Evolutionary conservation across 35 echinoderm and acorn worm species (phyloP), one percentile per base, ranked within the genome.

Genomic region (Ptychodera flava): DNA sequence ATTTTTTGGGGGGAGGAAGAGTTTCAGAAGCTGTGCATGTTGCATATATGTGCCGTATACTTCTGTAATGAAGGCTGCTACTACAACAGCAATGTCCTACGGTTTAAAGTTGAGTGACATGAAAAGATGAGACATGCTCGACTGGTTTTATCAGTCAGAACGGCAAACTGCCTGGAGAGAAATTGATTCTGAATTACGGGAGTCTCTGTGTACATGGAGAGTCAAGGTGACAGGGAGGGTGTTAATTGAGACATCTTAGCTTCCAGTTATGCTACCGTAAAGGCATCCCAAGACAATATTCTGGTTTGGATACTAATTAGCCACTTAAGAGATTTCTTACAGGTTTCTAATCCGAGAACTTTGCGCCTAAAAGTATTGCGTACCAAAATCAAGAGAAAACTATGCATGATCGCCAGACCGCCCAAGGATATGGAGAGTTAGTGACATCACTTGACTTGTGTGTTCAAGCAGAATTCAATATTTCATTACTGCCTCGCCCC

Each of bases 391-490:
- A 22, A n/a, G 45, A 22, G 45, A 64, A 22, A 64, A 64, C 45
- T 6, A 22, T n/a, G n/a, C n/a, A n/a, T 64, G 45, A 64, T 64
- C 45, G 22, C 6, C 22, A 64, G 45, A 64, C 45, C 45, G 45
- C 45, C 45, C 45, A 6, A 64, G 45, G 45, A 64, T 64, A 64
- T 64, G 22, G 45, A 12, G 22, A 22, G 6, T 64, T 22, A 12
- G 45, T 64, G 45, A 64, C 45, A 64, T 64, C 45, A 64, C 45
- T 64, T 64, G 45, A 64, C 45, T 64, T 64, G 45, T 64, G 45
- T 64, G 45, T 64, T 64, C 45, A 64, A 64, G 45, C 45, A 64
- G 45, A 64, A 64, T 64, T 64, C 45, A 64, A 64, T 64, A 64
- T 64, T 12, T 64, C 45, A 64, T 64, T 64, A 64, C 45, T 12